Base-by-base conservation (phyloP, 2,888 invertebrate genomes). In the Tanytarsus gracilentus region DNA sequence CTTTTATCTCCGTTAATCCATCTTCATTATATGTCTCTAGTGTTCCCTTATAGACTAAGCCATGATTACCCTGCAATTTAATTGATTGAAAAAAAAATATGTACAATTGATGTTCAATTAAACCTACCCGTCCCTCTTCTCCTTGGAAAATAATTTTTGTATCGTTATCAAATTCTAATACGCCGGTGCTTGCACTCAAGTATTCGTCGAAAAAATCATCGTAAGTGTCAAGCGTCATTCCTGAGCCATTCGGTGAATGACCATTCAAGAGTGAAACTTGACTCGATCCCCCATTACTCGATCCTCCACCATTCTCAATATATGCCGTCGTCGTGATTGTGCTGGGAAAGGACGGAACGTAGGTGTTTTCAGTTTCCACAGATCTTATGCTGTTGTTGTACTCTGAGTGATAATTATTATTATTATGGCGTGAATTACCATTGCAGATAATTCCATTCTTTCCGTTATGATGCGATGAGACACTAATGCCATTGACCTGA, bases 21-120 rank as follows among this genome's bases (percentile, higher is more conserved):
- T 74, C 76, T 59, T 70, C 71, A 53, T 74, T 73, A 5, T 23
- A 36, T 65, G 73, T 77, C 69, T 86, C 84, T 72, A 85, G 77
- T 66, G 79, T 82, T 0, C 89, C 93, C 65, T 82, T 82, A 72
- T 81, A 88, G 2, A 94, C 93, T 67, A 86, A 85, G 0, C 93
- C 93, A 71, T 91, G 93, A 72, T 87, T 88, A 1, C 93, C 93
- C 81, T 86, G 70, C 21, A 73, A 72, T 26, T 16, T 8, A 36
- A 27, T 21, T 14, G 27, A 4, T 44, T n/a, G 26, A 27, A 1
- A 11, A 26, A 11, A 23, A 23, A 25, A 23, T 49, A 23, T 25
- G 3, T 49, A 25, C 7, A 23, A 49, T 9, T 4, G 25, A 49
- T 25, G 52, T 52, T 44, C 39, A 61, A 60, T 55, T 63, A 68